Percentiles rank a stretch among this genome's conserved stretches.
Conservation (phyloP, 2,113 vertebrate species). For the Pelmatolapia mariae region DNA sequence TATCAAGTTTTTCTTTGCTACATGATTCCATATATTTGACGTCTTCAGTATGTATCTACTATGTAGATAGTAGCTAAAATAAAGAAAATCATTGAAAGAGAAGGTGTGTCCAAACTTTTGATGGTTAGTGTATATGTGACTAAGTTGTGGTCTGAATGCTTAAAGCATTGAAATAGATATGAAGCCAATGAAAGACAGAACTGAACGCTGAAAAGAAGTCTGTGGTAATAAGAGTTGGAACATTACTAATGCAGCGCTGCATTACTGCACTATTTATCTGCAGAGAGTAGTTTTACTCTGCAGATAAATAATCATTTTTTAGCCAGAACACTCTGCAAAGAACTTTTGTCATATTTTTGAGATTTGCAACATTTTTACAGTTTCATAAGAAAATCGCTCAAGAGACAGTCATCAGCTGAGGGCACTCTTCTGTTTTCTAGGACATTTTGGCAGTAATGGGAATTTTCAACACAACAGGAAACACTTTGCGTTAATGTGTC, state of each 20-base stretch:
- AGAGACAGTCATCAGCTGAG: neutral
- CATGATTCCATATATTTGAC: neutral
- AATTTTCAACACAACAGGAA: neutral
- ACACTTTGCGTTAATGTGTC: neutral
- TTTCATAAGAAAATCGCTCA: neutral
- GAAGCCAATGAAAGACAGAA: neutral
- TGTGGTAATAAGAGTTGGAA: neutral
- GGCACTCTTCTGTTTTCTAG: neutral
- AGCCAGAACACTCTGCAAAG: neutral
- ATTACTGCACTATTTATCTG: neutral
- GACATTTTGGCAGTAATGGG: neutral
- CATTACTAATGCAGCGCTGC: neutral
- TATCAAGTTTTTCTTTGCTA: neutral
- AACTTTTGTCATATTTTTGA: neutral
- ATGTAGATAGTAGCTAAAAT: neutral
- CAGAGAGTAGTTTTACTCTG: neutral
- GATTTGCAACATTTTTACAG: neutral
- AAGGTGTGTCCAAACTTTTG: neutral
- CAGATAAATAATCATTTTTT: neutral
- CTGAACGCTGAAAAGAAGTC: neutral
- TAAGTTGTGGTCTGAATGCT: neutral
- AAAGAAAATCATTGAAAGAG: neutral
- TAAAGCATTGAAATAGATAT: neutral
- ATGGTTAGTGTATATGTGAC: neutral
- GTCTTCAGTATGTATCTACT: neutral